Evolutionary conservation across 1,140 invertebrate species (phyloP), one percentile per base, ranked within the genome.

Genomic region (Phthorimaea operculella): DNA sequence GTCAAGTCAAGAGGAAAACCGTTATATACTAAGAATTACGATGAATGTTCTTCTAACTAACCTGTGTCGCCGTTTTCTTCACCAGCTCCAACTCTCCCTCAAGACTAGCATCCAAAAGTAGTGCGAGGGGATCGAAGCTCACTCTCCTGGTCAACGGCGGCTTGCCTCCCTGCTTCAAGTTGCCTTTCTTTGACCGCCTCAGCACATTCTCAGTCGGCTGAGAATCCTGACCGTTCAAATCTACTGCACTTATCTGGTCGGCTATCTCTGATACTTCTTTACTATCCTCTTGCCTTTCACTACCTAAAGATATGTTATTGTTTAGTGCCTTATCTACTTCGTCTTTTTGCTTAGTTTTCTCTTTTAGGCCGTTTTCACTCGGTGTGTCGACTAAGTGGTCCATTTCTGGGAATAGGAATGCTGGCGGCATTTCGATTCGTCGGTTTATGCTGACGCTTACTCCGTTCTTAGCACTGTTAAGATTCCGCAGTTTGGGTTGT

Each of bases 11-110:
- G 6, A 28, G 21, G 21, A 28, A 28, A 28, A 2, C 21, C 21
- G 21, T 6, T 28, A 28, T 28, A n/a, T n/a, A n/a, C n/a, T 6
- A 28, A 4, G 6, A 28, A 28, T 4, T 28, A 42, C 8, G 14
- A 42, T 42, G 39, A 42, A 42, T n/a, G 14, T n/a, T 42, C 1
- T 42, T 11, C 34, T 36, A 53, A 59, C 45, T 60, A 70, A 97
- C 96, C 89, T 98, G 94, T 72, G 91, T 90, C 18, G 97, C 96
- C 42, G 96, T 98, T 81, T 96, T 96, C 82, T 94, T 95, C 1
- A 99, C 98, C 49, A 99, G 88, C 74, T 99, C 98, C 62, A 99
- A 87, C 86, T 99, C 98, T 21, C 98, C 98, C 86, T 99, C 98
- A 48, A 99, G 88, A 67, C 98, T 98, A 18, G 98, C 98, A 84